Conservation (phyloP, 64 coral and sea anemone species). For the Trachythela sp. region DNA sequence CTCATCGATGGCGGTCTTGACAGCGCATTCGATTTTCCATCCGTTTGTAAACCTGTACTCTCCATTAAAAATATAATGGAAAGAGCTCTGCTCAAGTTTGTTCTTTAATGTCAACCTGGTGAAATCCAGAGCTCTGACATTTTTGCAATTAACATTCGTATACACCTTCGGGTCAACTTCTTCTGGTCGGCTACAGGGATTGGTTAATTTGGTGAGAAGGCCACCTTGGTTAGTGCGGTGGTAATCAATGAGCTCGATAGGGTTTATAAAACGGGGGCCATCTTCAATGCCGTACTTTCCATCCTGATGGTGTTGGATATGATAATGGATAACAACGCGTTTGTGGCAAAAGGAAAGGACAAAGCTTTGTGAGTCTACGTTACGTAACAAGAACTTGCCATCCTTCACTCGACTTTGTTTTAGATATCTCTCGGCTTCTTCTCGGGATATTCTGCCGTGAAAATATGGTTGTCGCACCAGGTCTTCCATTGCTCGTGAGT, state of each 20-base stretch:
- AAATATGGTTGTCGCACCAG: no score
- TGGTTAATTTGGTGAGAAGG: not conserved
- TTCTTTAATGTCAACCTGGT: not conserved
- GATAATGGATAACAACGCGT: not conserved
- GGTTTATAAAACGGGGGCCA: not conserved
- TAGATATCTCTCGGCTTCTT: no score
- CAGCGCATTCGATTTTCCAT: not conserved
- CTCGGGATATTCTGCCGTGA: no score
- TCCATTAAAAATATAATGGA: not conserved
- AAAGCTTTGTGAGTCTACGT: not conserved
- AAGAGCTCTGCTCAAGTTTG: not conserved
- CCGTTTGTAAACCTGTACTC: not conserved
- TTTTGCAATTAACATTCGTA: not conserved
- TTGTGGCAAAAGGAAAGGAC: not conserved
- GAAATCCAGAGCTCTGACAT: not conserved
- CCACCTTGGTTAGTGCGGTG: not conserved
- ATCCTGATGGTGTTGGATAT: not conserved
- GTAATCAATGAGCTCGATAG: no score
- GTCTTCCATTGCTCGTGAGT: not conserved
- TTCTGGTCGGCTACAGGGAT: not conserved
- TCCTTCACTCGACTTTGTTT: no score
- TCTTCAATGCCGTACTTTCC: constrained; percentile 4
- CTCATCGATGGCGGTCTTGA: not conserved
- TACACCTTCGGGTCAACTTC: not conserved
- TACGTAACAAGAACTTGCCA: not conserved